Base-by-base conservation (phyloP, 2,888 invertebrate genomes). In the Tinea trinotella region DNA sequence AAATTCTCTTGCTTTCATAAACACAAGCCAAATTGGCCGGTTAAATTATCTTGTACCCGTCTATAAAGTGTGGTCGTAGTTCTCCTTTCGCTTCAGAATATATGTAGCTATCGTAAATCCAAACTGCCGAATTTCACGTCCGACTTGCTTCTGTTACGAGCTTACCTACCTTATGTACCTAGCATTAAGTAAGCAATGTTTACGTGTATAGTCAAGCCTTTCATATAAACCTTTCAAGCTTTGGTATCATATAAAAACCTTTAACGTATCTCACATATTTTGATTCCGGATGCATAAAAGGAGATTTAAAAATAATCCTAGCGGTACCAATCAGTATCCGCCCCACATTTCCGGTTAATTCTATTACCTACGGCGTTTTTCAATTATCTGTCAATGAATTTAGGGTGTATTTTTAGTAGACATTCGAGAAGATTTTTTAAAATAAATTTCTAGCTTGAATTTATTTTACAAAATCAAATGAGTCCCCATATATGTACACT, bases 81-180 rank as follows among this genome's bases (percentile, higher is more conserved):
- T 46, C 46, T 46, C 19, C 40, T 46, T 46, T 19, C 19, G 46
- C 46, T 46, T 12, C 24, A 22, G 20, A 13, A 24, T 50, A 24
- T 24, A 24, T 15, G 50, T 50, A 15, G 18, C 12, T 22, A 24
- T 50, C 64, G 66, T 70, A 68, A 69, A 67, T 67, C 61, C 59
- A 53, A 64, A 67, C 64, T 64, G 64, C 63, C 64, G 65, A 67
- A 69, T 70, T 70, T 68, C 66, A 70, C 67, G 66, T 64, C 57
- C 62, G 61, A 68, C 61, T 68, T 58, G 61, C 54, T 60, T 54
- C 50, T 50, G 48, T 20, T 46, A 50, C 50, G 50, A 48, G 48
- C 48, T 40, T n/a, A 48, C 48, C 19, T n/a, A 15, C 13, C 9
- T 4, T 48, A 18, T 40, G 48, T 48, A 48, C 48, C 2, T 17